These are phyloP conservation scores for Mizuhopecten yessoensis DNA, from an alignment of 1,140 invertebrate species.

Conservation along the genomic window DNA sequence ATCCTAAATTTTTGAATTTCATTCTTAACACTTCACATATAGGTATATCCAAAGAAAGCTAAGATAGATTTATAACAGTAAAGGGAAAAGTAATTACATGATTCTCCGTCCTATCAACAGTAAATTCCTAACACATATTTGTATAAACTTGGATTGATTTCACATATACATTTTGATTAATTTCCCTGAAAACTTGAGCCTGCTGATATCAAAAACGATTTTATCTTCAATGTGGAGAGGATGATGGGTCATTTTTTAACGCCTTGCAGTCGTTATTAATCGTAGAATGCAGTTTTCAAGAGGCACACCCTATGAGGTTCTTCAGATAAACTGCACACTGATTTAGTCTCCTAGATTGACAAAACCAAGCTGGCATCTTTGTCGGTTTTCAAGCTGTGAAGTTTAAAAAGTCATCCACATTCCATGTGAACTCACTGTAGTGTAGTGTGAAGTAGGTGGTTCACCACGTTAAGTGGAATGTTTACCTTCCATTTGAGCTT, in stretches of 20 bases:
- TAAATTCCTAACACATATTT: slow-evolving; percentile 15
- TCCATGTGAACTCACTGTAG: background rate
- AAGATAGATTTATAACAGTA: background rate
- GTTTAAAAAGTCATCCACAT: background rate
- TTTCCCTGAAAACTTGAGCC: background rate
- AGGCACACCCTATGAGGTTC: slow-evolving; percentile 30
- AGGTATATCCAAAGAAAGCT: no score
- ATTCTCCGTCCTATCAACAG: background rate
- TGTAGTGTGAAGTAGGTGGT: background rate
- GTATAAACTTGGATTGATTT: background rate
- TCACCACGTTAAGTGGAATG: no score
- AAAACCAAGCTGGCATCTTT: background rate
- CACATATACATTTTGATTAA: slow-evolving; percentile 15
- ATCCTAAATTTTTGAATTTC: no score
- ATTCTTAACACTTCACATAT: no score
- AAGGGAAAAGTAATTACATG: background rate
- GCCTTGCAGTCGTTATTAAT: slow-evolving; percentile 13
- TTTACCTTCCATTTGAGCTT: no score
- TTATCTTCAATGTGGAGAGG: background rate
- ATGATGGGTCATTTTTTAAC: background rate
- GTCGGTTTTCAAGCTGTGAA: background rate
- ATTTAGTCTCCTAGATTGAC: background rate
- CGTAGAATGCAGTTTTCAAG: background rate
- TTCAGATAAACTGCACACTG: background rate
- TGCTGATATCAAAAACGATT: background rate